Evolutionary conservation across 2,113 vertebrate genomes (phyloP).

Genomic region (Shinisaurus crocodilurus): DNA sequence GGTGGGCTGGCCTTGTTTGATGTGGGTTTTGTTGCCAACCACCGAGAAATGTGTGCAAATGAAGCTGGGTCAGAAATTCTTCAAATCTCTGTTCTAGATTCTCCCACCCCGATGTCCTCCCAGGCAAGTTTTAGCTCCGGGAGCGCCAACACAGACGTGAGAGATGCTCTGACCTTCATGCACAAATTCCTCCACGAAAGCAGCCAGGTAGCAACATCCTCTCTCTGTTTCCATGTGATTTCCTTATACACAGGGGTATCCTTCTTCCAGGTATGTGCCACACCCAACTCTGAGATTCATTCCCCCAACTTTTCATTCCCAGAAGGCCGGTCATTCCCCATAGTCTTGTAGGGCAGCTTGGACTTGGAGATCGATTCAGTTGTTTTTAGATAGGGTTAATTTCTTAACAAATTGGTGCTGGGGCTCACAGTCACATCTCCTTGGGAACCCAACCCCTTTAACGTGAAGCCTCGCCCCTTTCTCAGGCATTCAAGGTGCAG

Average conservation of each 20-base stretch:
- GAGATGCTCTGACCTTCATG: neutral
- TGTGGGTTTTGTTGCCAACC: neutral
- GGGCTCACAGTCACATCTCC: neutral
- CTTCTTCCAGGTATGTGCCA: neutral
- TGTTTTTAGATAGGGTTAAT: neutral
- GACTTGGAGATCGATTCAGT: no score
- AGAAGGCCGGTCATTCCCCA: neutral
- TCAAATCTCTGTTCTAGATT: neutral
- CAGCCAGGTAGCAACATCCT: neutral
- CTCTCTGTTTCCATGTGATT: neutral
- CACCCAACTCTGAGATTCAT: neutral
- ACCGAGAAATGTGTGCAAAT: no score
- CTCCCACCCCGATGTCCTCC: neutral
- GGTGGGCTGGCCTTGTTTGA: neutral
- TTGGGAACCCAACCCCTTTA: neutral
- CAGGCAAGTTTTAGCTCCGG: neutral
- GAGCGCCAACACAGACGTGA: neutral
- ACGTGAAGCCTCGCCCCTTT: no score
- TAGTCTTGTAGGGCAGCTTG: neutral
- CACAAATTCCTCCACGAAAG: neutral
- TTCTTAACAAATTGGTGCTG: neutral
- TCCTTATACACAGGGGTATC: neutral
- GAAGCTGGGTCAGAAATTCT: no score
- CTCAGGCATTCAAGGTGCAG: no score
- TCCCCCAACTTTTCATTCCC: neutral